Conservation (phyloP, 2,113 vertebrate species). For the Xiphias gladius region DNA sequence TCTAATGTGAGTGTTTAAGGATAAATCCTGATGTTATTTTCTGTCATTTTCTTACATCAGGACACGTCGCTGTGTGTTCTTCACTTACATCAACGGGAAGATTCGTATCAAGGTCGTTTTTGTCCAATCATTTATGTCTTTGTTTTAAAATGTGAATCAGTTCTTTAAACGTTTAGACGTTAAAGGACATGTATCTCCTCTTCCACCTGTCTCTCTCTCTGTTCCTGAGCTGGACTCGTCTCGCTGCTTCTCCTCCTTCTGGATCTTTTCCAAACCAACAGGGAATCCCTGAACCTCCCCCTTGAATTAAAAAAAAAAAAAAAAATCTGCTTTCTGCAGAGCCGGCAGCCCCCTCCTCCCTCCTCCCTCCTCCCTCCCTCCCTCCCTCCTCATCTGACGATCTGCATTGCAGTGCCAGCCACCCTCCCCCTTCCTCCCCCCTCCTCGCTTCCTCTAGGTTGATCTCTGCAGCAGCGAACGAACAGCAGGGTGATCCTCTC, state of each 20-base stretch:
- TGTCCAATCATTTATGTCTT: background rate
- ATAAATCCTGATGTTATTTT: background rate
- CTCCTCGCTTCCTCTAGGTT: conserved; percentile 28
- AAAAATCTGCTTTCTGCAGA: conserved; percentile 34
- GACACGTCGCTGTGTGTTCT: background rate
- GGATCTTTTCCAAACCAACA: conserved; percentile 40
- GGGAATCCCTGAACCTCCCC: conserved; percentile 57
- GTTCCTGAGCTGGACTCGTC: background rate
- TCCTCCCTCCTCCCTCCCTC: background rate
- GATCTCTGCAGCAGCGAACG: conserved; percentile 63
- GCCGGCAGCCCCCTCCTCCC: conserved; percentile 11
- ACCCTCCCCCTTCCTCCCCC: background rate
- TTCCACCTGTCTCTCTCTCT: background rate
- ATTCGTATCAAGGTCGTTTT: background rate
- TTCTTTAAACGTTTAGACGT: too few species aligned
- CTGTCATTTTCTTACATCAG: background rate
- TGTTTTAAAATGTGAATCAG: background rate
- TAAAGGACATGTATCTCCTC: too few species aligned
- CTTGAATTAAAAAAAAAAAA: too few species aligned
- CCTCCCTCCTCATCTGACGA: conserved; percentile 38
- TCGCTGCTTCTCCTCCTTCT: background rate
- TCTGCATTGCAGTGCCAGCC: conserved; percentile 70
- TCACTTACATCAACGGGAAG: background rate
- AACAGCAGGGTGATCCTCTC: conserved; percentile 54
- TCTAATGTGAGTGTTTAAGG: background rate